These are phyloP conservation scores for Zaprionus vittiger DNA, from an alignment of 1,140 invertebrate genomes.

Conservation along the genomic window DNA sequence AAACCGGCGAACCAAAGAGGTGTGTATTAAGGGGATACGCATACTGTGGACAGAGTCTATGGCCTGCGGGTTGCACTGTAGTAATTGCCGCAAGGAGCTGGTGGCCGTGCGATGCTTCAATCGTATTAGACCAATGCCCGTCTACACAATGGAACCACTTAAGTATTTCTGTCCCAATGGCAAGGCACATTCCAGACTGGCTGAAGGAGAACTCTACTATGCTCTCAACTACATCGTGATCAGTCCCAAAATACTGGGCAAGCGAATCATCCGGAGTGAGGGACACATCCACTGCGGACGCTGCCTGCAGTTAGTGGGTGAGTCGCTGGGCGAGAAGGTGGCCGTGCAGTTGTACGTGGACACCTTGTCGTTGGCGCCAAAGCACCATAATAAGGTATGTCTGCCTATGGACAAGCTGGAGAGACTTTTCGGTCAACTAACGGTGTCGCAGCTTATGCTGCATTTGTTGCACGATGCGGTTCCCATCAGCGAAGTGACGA, in stretches of 20 bases:
- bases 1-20: slow-evolving; percentile 4
- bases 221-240: slow-evolving; percentile 54
- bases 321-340: slow-evolving; percentile 14
- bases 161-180: slow-evolving; percentile 25
- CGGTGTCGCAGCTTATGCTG: slow-evolving; percentile 48
- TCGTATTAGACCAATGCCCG: slow-evolving; percentile 32
- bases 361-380: slow-evolving; percentile 22
- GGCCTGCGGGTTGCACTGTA: slow-evolving; percentile 36
- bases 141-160: slow-evolving; percentile 22
- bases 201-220: slow-evolving; percentile 36
- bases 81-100: slow-evolving; percentile 41
- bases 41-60: background rate
- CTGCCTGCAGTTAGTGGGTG: slow-evolving; percentile 44
- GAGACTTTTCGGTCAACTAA: slow-evolving; percentile 43
- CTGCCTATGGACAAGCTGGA: background rate
- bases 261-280: background rate
- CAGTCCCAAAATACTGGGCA: background rate
- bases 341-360: slow-evolving; percentile 43
- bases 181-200: background rate
- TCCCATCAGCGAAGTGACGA: slow-evolving; percentile 19
- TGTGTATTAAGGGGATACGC: slow-evolving; percentile 13
- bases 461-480: slow-evolving; percentile 46
- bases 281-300: slow-evolving; percentile 30
- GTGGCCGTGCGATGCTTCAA: slow-evolving; percentile 16
- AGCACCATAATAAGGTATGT: background rate